Conservation (phyloP, 2,797 vertebrate genomes). For the Semaprochilodus insignis region DNA sequence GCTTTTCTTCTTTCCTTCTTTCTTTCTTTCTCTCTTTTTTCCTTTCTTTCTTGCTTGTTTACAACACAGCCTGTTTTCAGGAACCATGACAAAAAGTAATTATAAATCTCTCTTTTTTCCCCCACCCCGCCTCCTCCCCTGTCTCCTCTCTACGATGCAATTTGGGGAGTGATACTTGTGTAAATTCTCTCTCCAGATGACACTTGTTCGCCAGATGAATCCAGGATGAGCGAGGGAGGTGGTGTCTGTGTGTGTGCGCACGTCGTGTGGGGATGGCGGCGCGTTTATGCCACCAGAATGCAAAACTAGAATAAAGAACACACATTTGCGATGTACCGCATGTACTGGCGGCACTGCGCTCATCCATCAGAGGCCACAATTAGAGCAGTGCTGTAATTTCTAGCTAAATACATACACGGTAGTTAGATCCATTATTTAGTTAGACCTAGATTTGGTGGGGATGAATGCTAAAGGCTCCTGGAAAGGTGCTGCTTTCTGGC, state of each 20-base stretch:
- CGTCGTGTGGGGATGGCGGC: not conserved
- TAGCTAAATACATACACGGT: not conserved
- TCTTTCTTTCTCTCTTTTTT: not conserved
- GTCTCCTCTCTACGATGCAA: conserved; percentile 3
- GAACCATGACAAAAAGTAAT: conserved; percentile 44
- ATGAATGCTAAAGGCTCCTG: too few species aligned
- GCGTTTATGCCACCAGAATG: conserved; percentile 10
- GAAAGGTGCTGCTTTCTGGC: not conserved
- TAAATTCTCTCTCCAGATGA: conserved; percentile 19
- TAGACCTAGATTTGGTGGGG: conserved; percentile 3
- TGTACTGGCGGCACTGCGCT: not conserved
- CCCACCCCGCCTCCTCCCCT: not conserved
- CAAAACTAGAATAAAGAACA: conserved; percentile 24
- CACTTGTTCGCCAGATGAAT: conserved; percentile 18
- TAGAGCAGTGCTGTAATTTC: conserved; percentile 26
- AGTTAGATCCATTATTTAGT: conserved; percentile 36
- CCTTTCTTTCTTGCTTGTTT: conserved; percentile 33
- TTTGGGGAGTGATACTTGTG: conserved; percentile 14
- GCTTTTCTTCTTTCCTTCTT: not conserved
- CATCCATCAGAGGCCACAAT: conserved; percentile 40
- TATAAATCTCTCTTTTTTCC: conserved; percentile 26
- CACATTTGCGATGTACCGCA: conserved; percentile 9
- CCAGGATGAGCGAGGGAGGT: not conserved
- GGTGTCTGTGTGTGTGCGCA: not conserved
- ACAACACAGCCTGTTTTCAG: conserved; percentile 21